Conservation (phyloP, 1,140 invertebrate species). For the Coptotermes formosanus region DNA sequence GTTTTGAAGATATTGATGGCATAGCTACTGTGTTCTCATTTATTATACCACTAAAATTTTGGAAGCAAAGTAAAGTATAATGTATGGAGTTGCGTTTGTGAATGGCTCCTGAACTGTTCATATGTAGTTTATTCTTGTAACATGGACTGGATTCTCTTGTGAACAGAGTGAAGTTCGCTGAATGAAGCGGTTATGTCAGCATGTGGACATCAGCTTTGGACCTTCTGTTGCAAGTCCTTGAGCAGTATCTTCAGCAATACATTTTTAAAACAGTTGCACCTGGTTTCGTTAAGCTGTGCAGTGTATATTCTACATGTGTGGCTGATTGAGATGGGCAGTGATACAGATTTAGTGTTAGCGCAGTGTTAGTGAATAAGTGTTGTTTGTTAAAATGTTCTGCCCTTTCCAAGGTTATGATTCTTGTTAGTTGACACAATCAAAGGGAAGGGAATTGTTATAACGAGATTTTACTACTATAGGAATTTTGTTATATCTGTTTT, state of each 20-base stretch:
- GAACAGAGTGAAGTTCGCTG: neutral
- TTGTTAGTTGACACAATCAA: neutral
- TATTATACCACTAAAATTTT: too few species aligned
- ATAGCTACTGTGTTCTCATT: too few species aligned
- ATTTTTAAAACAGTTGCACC: neutral
- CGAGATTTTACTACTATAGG: neutral
- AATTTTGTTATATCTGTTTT: neutral
- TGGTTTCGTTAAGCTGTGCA: neutral
- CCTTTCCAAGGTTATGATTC: neutral
- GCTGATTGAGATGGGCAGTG: neutral
- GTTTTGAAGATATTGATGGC: too few species aligned
- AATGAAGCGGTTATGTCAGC: neutral
- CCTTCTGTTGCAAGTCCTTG: neutral
- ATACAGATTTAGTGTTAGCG: neutral
- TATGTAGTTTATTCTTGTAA: neutral
- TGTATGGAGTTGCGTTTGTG: neutral
- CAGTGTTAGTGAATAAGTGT: neutral
- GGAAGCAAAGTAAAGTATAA: too few species aligned
- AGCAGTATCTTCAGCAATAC: neutral
- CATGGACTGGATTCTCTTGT: slow-evolving; percentile 11
- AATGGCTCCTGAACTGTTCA: neutral
- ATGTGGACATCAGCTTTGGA: neutral
- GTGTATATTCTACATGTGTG: neutral
- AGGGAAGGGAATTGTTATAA: slow-evolving; percentile 12
- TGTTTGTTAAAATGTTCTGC: neutral